Evolutionary conservation across 2,797 vertebrate species (phyloP).

Genomic region (Hypotaenidia okinawae): DNA sequence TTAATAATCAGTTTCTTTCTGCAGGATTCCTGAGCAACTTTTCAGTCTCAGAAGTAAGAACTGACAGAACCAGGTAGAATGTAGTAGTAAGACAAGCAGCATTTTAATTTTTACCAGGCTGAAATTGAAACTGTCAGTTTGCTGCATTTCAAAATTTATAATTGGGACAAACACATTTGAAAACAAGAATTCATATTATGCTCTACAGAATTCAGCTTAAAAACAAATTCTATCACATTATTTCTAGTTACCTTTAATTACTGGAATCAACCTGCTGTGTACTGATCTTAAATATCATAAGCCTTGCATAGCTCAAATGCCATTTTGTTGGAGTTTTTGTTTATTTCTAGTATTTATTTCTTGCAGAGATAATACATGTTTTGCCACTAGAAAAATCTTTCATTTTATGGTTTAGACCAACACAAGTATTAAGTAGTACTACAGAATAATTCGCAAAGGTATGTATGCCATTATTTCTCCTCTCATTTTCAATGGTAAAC

Average conservation of each 20-base stretch:
- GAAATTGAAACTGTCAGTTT: background rate
- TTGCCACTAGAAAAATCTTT: background rate
- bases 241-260: slow-evolving; percentile 5
- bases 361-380: background rate
- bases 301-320: background rate
- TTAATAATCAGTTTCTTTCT: background rate
- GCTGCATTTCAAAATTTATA: background rate
- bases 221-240: background rate
- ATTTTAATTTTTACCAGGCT: slow-evolving; percentile 24
- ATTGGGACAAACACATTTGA: background rate
- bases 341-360: background rate
- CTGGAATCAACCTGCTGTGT: background rate
- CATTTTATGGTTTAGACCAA: background rate
- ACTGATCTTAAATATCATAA: background rate
- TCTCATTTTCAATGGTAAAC: background rate
- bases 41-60: background rate
- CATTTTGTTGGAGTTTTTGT: background rate
- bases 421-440: background rate
- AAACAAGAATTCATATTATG: background rate
- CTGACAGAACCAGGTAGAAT: background rate
- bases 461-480: background rate
- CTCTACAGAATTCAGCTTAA: background rate
- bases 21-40: background rate
- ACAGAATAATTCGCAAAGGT: background rate
- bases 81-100: background rate